These are phyloP conservation scores for Caenorhabditis japonica DNA, from an alignment of 2,888 invertebrate genomes.

Conservation along the genomic window DNA sequence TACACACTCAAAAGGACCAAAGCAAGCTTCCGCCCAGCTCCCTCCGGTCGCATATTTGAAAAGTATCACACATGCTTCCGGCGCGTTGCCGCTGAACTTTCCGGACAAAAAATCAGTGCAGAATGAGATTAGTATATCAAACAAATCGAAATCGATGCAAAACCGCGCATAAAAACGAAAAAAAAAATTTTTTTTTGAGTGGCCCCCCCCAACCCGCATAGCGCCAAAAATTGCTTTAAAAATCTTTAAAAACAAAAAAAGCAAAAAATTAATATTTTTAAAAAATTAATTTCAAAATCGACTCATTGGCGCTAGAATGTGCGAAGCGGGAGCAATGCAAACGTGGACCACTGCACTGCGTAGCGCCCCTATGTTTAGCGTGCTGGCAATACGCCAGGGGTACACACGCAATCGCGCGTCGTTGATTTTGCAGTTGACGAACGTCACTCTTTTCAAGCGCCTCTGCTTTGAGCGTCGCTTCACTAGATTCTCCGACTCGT, in stretches of 20 bases:
- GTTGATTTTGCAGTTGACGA: slow-evolving; percentile 12
- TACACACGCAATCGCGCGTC: slow-evolving; percentile 22
- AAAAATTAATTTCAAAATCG: slow-evolving; percentile 7
- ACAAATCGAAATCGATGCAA: background rate
- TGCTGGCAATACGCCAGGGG: slow-evolving; percentile 41
- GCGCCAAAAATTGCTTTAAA: too few species aligned
- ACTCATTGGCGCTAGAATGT: slow-evolving; percentile 28
- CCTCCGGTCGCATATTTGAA: too few species aligned
- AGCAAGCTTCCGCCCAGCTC: too few species aligned
- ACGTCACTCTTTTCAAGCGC: slow-evolving; percentile 51
- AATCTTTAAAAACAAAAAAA: too few species aligned
- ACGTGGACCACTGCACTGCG: slow-evolving; percentile 46
- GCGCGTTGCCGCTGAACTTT: too few species aligned
- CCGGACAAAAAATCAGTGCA: too few species aligned
- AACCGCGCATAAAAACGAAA: too few species aligned
- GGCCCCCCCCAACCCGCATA: too few species aligned
- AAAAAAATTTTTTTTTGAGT: too few species aligned
- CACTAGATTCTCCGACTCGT: slow-evolving; percentile 40
- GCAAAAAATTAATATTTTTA: background rate
- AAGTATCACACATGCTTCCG: too few species aligned
- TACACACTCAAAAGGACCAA: too few species aligned
- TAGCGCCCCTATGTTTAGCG: slow-evolving; percentile 42
- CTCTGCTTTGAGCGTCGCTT: slow-evolving; percentile 47
- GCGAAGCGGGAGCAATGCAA: slow-evolving; percentile 16
- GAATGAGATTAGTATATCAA: too few species aligned